Evolutionary conservation across 2,113 vertebrate species (phyloP), one percentile per base, ranked within the genome.

Genomic region (Pterocles gutturalis): DNA sequence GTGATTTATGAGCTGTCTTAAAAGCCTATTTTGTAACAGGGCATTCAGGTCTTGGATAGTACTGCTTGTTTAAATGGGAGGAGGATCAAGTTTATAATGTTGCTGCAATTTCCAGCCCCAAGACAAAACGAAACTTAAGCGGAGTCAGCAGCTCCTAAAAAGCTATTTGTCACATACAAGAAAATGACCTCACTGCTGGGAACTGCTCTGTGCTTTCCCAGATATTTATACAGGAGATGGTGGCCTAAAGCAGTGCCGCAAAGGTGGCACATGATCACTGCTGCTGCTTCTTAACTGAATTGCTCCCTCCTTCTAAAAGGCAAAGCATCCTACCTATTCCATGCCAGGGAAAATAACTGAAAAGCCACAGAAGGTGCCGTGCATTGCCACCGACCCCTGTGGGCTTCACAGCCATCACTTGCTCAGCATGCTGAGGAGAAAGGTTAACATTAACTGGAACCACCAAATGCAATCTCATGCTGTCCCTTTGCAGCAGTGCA

Each of bases 131-230:
- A 96, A 84, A 88, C 85, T 95, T 90, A 84, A 97, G 88, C 93
- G 93, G 91, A 94, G 90, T 96, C 95, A 97, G 93, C 80, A 61
- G 62, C 92, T 97, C 36, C 46, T 91, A 94, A 94, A 94, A 96
- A 93, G 85, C 81, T 90, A 76, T 91, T 97, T 97, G 90, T 98
- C 95, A 97, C 16, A 9, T 71, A 86, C 5, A 5, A 64, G 79
- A 67, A 91, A 83, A 84, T 94, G 96, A 98, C 87, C 84, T 96
- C 66, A 80, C 38, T 69, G 83, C 54, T 90, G 61, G 51, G 84
- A 96, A 87, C 85, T 26, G 89, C 34, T 83, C 90, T 69, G 88
- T 60, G 53, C 73, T 85, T 95, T 97, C 93, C 95, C 0, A 0
- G 93, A 48, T 79, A 67, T 94, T 97, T 93, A 85, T 31, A 93